These are phyloP conservation scores for Eupithecia dodoneata DNA, from an alignment of 2,888 invertebrate species.

Conservation along the genomic window DNA sequence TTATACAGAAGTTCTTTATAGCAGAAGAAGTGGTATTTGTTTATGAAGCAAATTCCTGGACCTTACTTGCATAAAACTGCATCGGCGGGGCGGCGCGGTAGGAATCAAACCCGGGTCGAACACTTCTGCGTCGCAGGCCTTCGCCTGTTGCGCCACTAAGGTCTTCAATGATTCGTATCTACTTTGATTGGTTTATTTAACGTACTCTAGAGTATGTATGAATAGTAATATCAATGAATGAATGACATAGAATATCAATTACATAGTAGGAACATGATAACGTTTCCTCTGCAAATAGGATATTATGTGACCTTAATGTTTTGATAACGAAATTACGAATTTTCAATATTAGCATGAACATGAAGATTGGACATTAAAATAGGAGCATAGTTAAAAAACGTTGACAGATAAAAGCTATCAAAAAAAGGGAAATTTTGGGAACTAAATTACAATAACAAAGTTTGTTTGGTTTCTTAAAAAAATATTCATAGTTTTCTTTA, in stretches of 20 bases:
- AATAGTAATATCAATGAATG: slow-evolving; percentile 5
- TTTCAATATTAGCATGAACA: background rate
- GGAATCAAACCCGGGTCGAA: background rate
- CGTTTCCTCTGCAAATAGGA: slow-evolving; percentile 18
- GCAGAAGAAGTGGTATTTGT: background rate
- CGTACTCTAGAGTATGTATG: background rate
- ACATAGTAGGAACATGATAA: slow-evolving; percentile 11
- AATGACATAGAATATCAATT: slow-evolving; percentile 11
- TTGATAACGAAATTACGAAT: slow-evolving; percentile 5
- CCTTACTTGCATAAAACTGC: background rate
- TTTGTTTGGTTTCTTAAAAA: too few relatives aligned
- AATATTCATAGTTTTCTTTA: too few relatives aligned
- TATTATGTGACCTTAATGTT: slow-evolving; percentile 14
- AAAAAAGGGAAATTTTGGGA: too few relatives aligned
- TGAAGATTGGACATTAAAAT: background rate
- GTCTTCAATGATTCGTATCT: background rate
- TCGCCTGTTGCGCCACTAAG: background rate
- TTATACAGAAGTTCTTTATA: background rate
- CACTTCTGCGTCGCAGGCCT: background rate
- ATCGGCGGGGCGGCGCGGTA: background rate
- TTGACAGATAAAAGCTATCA: too few relatives aligned
- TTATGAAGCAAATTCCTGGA: background rate
- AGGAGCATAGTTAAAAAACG: background rate
- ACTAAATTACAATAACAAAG: too few relatives aligned
- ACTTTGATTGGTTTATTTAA: background rate